phyloP scores from a whole-genome alignment of 2,888 invertebrate species.

The Cerastis rubricosa region DNA sequence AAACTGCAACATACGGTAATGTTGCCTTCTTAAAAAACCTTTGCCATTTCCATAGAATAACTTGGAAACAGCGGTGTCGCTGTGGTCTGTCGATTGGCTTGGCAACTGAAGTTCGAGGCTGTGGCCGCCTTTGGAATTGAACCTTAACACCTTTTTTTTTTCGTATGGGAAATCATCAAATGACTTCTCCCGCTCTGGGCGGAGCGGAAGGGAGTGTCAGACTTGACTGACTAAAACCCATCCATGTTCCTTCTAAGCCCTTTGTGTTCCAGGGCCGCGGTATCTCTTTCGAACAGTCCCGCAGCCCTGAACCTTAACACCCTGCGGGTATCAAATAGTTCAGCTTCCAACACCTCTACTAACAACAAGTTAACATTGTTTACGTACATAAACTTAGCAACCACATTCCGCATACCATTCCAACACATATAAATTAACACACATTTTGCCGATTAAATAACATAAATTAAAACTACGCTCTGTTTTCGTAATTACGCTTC shows the following conservation, averaged over 20 bases:
- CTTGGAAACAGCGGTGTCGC: background rate
- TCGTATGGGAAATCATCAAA: no score
- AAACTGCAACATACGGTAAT: background rate
- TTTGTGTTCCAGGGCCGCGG: no score
- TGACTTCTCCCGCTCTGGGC: no score
- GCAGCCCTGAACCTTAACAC: no score
- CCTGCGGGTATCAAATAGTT: slow-evolving; percentile 7
- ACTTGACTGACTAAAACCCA: no score
- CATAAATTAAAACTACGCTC: slow-evolving; percentile 36
- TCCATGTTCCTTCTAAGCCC: no score
- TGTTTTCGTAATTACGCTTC: slow-evolving; percentile 46
- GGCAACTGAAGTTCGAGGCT: background rate
- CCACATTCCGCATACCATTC: slow-evolving; percentile 32
- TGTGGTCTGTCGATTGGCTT: background rate
- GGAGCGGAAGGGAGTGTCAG: no score
- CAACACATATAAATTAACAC: slow-evolving; percentile 43
- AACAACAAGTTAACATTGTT: background rate
- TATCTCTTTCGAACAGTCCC: no score
- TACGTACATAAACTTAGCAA: background rate
- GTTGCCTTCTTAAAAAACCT: no score
- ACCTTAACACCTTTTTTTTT: background rate
- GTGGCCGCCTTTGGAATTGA: background rate
- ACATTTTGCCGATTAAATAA: slow-evolving; percentile 37
- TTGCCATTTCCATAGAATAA: background rate
- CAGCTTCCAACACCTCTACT: background rate